Evolutionary conservation across 2,797 vertebrate species (phyloP), one percentile per base, ranked within the genome.

Genomic region (Carcharodon carcharias): DNA sequence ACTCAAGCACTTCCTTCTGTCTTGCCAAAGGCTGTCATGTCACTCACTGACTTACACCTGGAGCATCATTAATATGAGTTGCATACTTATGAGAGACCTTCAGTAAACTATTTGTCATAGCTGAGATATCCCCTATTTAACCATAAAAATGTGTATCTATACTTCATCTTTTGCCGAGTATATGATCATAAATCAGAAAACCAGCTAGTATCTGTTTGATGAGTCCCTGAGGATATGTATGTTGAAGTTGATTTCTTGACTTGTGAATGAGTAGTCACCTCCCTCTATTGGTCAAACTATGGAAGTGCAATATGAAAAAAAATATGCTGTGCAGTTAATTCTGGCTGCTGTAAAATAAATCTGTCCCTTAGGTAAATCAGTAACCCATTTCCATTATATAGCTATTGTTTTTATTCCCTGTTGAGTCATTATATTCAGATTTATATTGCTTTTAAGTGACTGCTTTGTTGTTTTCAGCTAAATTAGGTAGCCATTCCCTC

Each of bases 361-460:
- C 35, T 35, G 26, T n/a, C 82, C 82, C 56, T 92, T 7, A 92
- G 89, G 89, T 5, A 63, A 92, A 92, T 26, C 89, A 65, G 58
- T n/a, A 92, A 40, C 58, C 61, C 58, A 92, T 92, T 92, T 40
- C 61, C 61, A 92, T 40, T 92, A 63, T 63, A 65, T 35, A 92
- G 89, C 61, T 92, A 63, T 92, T 58, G 89, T 65, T 65, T 61
- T 92, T 35, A 92, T 92, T 92, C 89, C 58, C 35, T 18, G 58
- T 63, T n/a, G 35, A 92, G 35, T 65, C 89, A 40, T 92, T 65
- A 63, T 92, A 65, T 63, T 92, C 31, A 63, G 58, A 1, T 21
- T 92, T 61, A 18, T 91, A n/a, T n/a, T 31, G 54, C 31, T 61
- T 35, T 63, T 65, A 92, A 63, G 6, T n/a, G 58, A 92, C 89